Conservation (phyloP, 2,113 vertebrate species). For the Ictalurus furcatus region DNA sequence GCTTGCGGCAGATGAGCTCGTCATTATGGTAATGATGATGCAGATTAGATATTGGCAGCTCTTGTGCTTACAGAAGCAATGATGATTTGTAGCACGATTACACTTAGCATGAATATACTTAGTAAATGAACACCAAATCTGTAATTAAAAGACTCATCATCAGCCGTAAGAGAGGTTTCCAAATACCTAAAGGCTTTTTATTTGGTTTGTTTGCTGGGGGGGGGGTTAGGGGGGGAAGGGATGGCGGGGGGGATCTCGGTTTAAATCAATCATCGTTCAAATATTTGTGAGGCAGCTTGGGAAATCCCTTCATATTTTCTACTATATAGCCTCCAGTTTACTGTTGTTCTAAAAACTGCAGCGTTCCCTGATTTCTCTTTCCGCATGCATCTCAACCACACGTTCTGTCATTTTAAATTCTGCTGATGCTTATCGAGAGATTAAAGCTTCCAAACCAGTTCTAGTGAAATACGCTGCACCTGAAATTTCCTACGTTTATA, state of each 20-base stretch:
- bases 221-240: too few relatives aligned
- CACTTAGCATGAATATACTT: neutral
- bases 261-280: neutral
- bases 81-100: slow-evolving; percentile 11
- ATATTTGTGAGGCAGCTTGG: neutral
- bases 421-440: neutral
- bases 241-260: neutral
- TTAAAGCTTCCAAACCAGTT: neutral
- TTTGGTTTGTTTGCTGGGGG: neutral
- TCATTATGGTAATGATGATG: slow-evolving; percentile 39
- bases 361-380: neutral
- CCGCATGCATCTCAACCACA: neutral
- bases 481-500: neutral
- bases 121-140: slow-evolving; percentile 12
- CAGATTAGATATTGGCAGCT: slow-evolving; percentile 40
- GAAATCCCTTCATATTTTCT: neutral
- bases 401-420: neutral
- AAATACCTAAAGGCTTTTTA: neutral
- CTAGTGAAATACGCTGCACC: neutral
- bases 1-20: slow-evolving; percentile 18
- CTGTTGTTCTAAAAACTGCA: neutral
- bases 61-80: slow-evolving; percentile 27
- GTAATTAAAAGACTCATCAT: slow-evolving; percentile 8
- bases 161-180: neutral
- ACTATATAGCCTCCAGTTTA: neutral